A percentile compares a stretch with the other conserved stretches of the same genome.
These are phyloP conservation scores for Listrodromus nycthemerus DNA, from an alignment of 2,888 invertebrate species.

Conservation along the genomic window DNA sequence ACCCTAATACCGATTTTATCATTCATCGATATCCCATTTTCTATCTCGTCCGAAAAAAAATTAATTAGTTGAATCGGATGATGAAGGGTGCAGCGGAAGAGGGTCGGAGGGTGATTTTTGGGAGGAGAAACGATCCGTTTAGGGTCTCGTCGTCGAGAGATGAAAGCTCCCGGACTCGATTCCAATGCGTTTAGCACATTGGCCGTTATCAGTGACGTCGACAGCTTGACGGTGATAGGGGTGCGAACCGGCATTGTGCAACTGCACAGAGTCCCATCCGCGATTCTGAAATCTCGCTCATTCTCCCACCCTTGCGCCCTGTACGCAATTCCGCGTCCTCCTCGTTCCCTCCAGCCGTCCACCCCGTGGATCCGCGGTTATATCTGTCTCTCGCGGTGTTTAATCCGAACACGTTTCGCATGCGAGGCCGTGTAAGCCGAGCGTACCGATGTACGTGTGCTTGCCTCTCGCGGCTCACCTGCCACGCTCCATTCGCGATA, in stretches of 20 bases:
- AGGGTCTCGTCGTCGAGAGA: conserved; percentile 54
- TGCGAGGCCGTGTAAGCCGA: conserved; percentile 60
- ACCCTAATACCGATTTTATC: too few relatives aligned
- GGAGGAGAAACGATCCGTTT: conserved; percentile 63
- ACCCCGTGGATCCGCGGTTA: conserved; percentile 37
- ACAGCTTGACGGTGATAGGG: conserved; percentile 77
- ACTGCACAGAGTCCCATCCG: conserved; percentile 70
- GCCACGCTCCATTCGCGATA: neutral
- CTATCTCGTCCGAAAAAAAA: too few relatives aligned
- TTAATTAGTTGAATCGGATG: too few relatives aligned
- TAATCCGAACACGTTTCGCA: conserved; percentile 59
- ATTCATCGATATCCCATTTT: too few relatives aligned
- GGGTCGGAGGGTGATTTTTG: neutral
- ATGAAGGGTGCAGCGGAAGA: neutral
- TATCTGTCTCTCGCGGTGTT: conserved; percentile 60
- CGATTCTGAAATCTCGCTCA: conserved; percentile 73
- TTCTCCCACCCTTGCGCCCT: neutral
- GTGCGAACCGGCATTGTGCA: conserved; percentile 76
- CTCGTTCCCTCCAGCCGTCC: conserved; percentile 16
- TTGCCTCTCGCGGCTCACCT: conserved; percentile 13
- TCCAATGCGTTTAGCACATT: conserved; percentile 77
- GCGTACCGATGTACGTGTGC: conserved; percentile 27
- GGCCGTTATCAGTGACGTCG: conserved; percentile 78
- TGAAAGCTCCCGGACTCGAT: conserved; percentile 74
- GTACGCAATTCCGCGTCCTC: neutral